Evolutionary conservation across 2,888 invertebrate species (phyloP).

Genomic region (Heliconius charithonia): DNA sequence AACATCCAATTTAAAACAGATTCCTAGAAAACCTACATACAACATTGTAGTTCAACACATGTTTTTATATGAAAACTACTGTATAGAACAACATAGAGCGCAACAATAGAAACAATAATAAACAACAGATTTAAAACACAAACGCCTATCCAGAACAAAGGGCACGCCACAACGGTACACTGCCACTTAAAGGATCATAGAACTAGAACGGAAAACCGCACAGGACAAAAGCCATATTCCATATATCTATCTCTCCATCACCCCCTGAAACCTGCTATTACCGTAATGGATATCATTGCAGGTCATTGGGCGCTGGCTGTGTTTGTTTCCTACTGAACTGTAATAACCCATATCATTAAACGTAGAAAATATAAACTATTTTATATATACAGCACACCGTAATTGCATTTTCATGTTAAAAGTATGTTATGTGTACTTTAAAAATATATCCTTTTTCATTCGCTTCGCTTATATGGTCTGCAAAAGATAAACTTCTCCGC

Average conservation of each 20-base stretch:
- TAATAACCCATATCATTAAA: slow-evolving; percentile 20
- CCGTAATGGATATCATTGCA: slow-evolving; percentile 39
- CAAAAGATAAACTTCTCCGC: background rate
- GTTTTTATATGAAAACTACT: background rate
- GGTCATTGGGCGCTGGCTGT: slow-evolving; percentile 30
- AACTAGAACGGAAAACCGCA: slow-evolving; percentile 31
- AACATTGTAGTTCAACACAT: background rate
- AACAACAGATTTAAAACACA: slow-evolving; percentile 18
- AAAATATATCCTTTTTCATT: background rate
- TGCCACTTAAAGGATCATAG: slow-evolving; percentile 19
- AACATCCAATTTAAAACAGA: background rate
- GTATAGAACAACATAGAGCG: background rate
- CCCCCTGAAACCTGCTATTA: slow-evolving; percentile 35
- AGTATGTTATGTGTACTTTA: background rate
- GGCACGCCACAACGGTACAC: slow-evolving; percentile 13
- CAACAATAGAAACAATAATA: slow-evolving; percentile 19
- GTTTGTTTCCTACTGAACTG: slow-evolving; percentile 23
- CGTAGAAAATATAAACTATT: slow-evolving; percentile 20
- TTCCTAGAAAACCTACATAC: background rate
- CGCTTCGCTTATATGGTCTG: background rate
- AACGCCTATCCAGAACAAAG: slow-evolving; percentile 17
- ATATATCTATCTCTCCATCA: slow-evolving; percentile 32
- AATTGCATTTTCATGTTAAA: background rate
- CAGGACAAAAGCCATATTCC: slow-evolving; percentile 29
- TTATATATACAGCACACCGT: background rate